phyloP scores from a whole-genome alignment of 2,888 invertebrate species.

The Diachrysia chrysitis region DNA sequence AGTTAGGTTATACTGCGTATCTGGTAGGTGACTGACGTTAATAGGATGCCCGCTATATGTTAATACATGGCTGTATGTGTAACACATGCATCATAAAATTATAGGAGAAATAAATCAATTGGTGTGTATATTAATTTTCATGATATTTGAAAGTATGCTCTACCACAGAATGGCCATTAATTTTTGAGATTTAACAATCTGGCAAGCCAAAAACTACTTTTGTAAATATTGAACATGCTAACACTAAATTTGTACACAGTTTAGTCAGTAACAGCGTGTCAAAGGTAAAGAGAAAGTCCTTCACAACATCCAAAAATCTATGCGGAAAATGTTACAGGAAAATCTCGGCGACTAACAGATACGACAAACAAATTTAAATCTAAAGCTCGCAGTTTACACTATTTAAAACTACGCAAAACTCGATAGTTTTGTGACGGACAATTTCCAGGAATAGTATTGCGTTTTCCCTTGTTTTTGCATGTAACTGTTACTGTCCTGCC shows the following conservation, averaged over 20 bases:
- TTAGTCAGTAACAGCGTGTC: not conserved
- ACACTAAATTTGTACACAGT: not conserved
- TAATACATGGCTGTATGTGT: not conserved
- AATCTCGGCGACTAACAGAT: not conserved
- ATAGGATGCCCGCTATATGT: not conserved
- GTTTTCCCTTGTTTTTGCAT: not conserved
- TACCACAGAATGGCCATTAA: too few species aligned
- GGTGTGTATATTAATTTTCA: too few species aligned
- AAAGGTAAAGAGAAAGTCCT: not conserved
- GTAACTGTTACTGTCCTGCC: not conserved
- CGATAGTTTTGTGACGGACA: constrained; percentile 4
- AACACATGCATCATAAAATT: too few species aligned
- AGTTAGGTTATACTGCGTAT: not conserved
- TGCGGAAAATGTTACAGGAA: not conserved
- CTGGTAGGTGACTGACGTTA: not conserved
- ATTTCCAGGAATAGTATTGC: not conserved
- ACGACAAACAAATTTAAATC: not conserved
- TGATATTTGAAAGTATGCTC: too few species aligned
- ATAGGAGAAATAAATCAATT: too few species aligned
- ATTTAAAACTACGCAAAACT: not conserved
- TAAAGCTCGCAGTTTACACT: not conserved
- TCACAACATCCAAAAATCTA: not conserved
- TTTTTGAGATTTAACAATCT: too few species aligned
- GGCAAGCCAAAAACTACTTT: too few species aligned
- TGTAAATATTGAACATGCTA: too few species aligned